Evolutionary conservation across 2,797 vertebrate species (phyloP).

Genomic region (Cossypha dichroa): DNA sequence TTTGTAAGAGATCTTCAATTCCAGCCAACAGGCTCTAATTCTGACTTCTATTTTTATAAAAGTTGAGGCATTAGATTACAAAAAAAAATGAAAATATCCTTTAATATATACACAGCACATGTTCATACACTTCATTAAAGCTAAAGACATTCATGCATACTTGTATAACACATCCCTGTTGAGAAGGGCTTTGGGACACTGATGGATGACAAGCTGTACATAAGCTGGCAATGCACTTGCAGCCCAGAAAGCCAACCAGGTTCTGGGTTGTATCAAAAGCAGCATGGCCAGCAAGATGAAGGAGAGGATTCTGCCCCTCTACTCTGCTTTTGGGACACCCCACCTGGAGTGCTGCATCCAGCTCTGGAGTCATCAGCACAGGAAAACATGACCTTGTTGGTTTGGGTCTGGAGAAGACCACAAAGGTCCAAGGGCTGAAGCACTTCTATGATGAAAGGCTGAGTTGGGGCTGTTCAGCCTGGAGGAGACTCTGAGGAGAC

Average conservation of each 20-base stretch:
- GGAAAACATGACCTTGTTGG: background rate
- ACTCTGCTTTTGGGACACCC: accelerated
- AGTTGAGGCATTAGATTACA: background rate
- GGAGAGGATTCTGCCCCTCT: background rate
- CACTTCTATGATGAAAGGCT: background rate
- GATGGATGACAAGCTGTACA: background rate
- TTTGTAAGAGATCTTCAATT: background rate
- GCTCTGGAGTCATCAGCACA: background rate
- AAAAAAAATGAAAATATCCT: background rate
- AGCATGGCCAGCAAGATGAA: accelerated
- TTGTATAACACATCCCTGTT: background rate
- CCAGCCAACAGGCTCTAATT: background rate
- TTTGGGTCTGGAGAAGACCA: background rate
- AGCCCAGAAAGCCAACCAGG: accelerated
- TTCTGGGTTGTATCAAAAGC: background rate
- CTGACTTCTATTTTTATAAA: background rate
- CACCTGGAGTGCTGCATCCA: accelerated
- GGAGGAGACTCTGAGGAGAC: background rate
- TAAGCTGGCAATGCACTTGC: accelerated
- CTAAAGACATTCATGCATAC: background rate
- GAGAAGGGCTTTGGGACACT: background rate
- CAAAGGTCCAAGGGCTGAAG: background rate
- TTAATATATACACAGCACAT: background rate
- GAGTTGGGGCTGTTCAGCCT: background rate
- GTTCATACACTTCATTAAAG: background rate